phyloP scores from a whole-genome alignment of 2,797 vertebrate species.

The Ispidina lecontei region DNA sequence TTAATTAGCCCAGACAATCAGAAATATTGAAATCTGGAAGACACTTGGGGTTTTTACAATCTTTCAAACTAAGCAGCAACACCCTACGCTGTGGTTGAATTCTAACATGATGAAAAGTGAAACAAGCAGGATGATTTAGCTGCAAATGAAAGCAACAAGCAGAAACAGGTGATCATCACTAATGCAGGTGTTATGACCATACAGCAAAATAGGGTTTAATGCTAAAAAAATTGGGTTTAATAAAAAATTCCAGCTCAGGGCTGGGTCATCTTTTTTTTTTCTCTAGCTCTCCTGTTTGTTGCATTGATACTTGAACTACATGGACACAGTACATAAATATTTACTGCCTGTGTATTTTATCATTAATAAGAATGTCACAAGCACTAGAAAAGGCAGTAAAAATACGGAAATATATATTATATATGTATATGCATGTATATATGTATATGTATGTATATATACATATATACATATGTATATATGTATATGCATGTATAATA shows the following conservation, averaged over 20 bases:
- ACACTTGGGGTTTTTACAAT: background rate
- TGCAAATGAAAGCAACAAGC: background rate
- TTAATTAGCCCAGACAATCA: background rate
- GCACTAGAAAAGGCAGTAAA: background rate
- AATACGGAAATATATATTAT: background rate
- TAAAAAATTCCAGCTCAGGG: background rate
- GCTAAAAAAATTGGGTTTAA: background rate
- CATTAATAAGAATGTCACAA: background rate
- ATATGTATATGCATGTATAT: too few species aligned
- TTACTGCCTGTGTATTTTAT: background rate
- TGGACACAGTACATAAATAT: background rate
- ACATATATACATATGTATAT: too few species aligned
- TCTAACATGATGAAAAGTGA: background rate
- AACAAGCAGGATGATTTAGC: background rate
- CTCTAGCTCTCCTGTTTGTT: background rate
- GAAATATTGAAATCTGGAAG: background rate
- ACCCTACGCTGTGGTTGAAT: background rate
- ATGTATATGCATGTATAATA: too few species aligned
- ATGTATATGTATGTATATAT: too few species aligned
- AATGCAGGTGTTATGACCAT: background rate
- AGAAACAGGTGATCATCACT: accelerated
- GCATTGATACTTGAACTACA: background rate
- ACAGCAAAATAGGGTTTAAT: background rate
- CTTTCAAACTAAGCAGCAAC: background rate
- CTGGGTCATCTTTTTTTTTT: background rate